Percentiles rank a stretch among this genome's conserved stretches.
Evolutionary conservation across 2,113 vertebrate species (phyloP).

Genomic region (Stegastes partitus): DNA sequence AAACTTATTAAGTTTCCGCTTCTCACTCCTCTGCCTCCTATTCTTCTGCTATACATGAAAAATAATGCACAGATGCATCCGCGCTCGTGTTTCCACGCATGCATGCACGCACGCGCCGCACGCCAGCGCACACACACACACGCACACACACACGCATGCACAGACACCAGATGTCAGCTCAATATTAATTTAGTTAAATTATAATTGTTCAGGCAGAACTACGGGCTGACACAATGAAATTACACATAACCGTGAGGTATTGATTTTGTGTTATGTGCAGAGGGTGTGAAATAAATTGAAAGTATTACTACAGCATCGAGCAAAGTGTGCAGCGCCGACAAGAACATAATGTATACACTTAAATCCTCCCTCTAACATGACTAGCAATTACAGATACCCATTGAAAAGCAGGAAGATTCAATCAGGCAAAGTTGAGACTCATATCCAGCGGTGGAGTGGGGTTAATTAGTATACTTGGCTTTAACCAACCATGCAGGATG

Average conservation of each 20-base stretch:
- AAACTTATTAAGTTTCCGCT: constrained; percentile 52
- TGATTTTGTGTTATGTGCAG: constrained; percentile 80
- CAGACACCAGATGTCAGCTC: constrained; percentile 71
- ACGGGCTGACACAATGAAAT: constrained; percentile 75
- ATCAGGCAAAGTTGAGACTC: constrained; percentile 71
- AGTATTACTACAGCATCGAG: constrained; percentile 56
- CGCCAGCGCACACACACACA: background rate
- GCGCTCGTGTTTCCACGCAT: background rate
- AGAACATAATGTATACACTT: constrained; percentile 70
- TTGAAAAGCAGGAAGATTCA: constrained; percentile 67
- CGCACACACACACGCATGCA: background rate
- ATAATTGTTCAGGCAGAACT: constrained; percentile 79
- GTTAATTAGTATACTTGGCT: constrained; percentile 78
- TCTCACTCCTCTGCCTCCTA: constrained; percentile 15
- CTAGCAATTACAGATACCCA: constrained; percentile 74
- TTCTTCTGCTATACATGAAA: constrained; percentile 23
- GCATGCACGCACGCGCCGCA: background rate
- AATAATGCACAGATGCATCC: constrained; percentile 16
- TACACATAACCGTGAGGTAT: constrained; percentile 75
- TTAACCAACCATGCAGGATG: constrained; percentile 75
- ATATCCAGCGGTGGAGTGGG: constrained; percentile 59
- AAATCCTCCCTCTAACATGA: constrained; percentile 69
- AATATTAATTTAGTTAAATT: constrained; percentile 78
- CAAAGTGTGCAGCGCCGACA: constrained; percentile 57
- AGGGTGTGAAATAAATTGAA: constrained; percentile 81